These are phyloP conservation scores for Antheraea pernyi DNA, from an alignment of 1,140 invertebrate genomes.

Conservation along the genomic window DNA sequence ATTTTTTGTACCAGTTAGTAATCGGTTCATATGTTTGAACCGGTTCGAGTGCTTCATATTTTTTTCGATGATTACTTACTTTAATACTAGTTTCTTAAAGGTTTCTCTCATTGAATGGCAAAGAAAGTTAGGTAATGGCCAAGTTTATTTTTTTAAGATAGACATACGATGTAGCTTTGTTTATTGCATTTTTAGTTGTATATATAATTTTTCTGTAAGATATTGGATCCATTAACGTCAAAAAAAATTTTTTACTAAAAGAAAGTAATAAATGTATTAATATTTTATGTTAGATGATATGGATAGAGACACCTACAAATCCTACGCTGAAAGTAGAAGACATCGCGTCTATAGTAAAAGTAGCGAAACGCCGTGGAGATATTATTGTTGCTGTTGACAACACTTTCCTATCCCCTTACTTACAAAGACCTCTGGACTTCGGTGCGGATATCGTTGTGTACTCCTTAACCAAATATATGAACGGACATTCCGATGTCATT, in stretches of 20 bases:
- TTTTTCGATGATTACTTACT: neutral
- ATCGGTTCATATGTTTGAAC: neutral
- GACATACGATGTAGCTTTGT: no score
- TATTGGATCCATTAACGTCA: no score
- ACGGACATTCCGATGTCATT: conserved; percentile 98
- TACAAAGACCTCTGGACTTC: conserved; percentile 93
- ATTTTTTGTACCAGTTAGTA: neutral
- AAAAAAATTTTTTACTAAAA: no score
- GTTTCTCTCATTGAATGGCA: no score
- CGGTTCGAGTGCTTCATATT: neutral
- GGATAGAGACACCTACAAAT: conserved; percentile 99
- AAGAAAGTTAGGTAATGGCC: no score
- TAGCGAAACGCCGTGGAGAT: conserved; percentile 81
- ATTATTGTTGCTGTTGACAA: conserved; percentile 97
- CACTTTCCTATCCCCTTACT: conserved; percentile 97
- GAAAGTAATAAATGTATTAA: no score
- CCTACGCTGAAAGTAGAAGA: conserved; percentile 95
- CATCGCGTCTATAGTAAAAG: conserved; percentile 86
- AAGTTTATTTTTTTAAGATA: no score
- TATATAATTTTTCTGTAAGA: no score
- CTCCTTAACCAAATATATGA: conserved; percentile 99
- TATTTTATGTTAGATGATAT: conserved; percentile 87
- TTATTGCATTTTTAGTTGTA: no score
- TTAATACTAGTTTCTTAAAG: no score
- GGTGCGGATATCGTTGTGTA: conserved; percentile 96